These are phyloP conservation scores for Podocnemis expansa DNA, from an alignment of 2,113 vertebrate genomes.

Conservation along the genomic window DNA sequence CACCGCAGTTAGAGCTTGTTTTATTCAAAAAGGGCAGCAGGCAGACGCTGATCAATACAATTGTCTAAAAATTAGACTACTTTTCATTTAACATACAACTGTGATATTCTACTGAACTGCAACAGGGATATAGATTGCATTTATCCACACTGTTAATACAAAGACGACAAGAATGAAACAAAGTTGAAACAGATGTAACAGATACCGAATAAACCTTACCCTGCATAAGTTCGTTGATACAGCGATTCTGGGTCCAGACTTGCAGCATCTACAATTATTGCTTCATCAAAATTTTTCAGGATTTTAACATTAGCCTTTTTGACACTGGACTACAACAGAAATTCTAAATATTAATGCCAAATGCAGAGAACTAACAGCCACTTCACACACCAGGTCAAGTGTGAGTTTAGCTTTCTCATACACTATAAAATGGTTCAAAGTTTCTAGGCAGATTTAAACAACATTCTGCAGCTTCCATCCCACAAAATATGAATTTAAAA, in stretches of 20 bases:
- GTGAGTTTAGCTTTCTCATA: background rate
- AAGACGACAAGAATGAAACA: background rate
- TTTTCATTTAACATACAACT: background rate
- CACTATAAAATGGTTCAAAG: background rate
- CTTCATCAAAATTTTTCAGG: constrained; percentile 99
- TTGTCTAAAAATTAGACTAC: background rate
- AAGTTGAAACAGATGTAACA: background rate
- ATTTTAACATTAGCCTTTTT: constrained; percentile 96
- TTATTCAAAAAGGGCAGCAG: background rate
- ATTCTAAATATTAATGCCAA: constrained; percentile 62
- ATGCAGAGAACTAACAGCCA: constrained; percentile 34
- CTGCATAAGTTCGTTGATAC: constrained; percentile 96
- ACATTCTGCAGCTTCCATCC: background rate
- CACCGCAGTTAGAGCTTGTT: background rate
- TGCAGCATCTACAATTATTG: constrained; percentile 95
- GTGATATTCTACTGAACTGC: background rate
- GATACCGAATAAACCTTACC: constrained; percentile 83
- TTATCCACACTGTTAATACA: background rate
- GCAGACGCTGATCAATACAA: background rate
- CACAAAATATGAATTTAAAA: background rate
- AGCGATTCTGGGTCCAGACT: constrained; percentile 96
- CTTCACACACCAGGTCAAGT: background rate
- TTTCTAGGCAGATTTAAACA: background rate
- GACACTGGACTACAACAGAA: constrained; percentile 78
- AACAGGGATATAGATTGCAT: background rate